phyloP scores from a whole-genome alignment of 1,140 invertebrate genomes.

The Epicauta chinensis region DNA sequence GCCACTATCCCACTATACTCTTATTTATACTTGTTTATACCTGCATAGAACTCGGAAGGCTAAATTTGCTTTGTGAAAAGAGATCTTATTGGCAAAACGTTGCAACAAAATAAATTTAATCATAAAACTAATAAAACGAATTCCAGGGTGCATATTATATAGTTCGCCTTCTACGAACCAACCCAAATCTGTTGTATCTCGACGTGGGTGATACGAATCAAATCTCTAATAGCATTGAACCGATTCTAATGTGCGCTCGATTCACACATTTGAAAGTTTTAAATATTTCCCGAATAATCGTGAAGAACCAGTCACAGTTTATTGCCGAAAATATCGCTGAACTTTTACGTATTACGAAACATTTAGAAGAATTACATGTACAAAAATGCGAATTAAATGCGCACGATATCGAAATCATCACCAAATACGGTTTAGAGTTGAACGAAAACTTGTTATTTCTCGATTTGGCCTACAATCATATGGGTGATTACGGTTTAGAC shows the following conservation, averaged over 20 bases:
- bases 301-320: constrained; percentile 1
- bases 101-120: neutral
- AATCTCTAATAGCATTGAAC: constrained; percentile 46
- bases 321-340: constrained; percentile 4
- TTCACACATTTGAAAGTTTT: constrained; percentile 46
- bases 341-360: constrained; percentile 40
- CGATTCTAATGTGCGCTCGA: constrained; percentile 21
- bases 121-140: neutral
- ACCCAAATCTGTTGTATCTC: constrained; percentile 43
- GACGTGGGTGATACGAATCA: constrained; percentile 51
- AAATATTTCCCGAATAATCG: constrained; percentile 50
- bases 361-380: constrained; percentile 49
- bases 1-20: too few relatives aligned
- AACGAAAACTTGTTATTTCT: constrained; percentile 48
- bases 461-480: constrained; percentile 51
- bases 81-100: neutral
- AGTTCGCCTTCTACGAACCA: constrained; percentile 44
- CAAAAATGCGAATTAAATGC: constrained; percentile 52
- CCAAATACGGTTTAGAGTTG: constrained; percentile 41
- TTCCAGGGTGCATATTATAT: constrained; percentile 44
- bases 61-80: too few relatives aligned
- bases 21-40: too few relatives aligned
- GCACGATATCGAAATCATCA: constrained; percentile 51
- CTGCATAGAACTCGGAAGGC: too few relatives aligned
- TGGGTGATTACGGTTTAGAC: constrained; percentile 50